A percentile compares a stretch with the other conserved stretches of the same genome.
Evolutionary conservation across 2,797 vertebrate genomes (phyloP).

Genomic region (Antennarius maculatus): DNA sequence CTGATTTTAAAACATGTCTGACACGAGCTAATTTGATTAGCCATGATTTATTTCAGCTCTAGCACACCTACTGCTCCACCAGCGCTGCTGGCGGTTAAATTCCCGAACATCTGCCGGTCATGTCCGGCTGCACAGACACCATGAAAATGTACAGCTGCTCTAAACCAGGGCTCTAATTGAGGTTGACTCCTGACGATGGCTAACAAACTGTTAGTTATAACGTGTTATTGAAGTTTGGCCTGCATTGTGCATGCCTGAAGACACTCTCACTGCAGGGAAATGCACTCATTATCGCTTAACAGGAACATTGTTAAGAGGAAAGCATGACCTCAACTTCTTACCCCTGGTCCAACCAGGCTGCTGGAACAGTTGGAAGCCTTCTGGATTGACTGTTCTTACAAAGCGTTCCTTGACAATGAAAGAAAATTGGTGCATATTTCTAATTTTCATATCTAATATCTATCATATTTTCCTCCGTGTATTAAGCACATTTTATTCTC

Average conservation of each 20-base stretch:
- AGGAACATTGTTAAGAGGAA: slow-evolving; percentile 30
- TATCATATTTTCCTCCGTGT: neutral
- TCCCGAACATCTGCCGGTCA: slow-evolving; percentile 44
- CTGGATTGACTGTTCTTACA: slow-evolving; percentile 1
- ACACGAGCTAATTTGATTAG: slow-evolving; percentile 32
- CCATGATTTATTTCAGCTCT: slow-evolving; percentile 32
- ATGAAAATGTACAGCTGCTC: slow-evolving; percentile 10
- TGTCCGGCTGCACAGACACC: slow-evolving; percentile 5
- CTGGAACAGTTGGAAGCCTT: neutral
- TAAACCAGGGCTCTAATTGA: slow-evolving; percentile 33
- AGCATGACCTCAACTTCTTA: slow-evolving; percentile 33
- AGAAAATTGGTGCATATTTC: neutral
- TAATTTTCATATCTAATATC: neutral
- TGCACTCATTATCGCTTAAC: slow-evolving; percentile 49
- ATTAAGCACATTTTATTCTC: slow-evolving; percentile 14
- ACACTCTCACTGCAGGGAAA: slow-evolving; percentile 30
- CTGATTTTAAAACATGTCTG: slow-evolving; percentile 20
- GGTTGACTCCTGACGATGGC: slow-evolving; percentile 22
- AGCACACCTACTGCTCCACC: slow-evolving; percentile 22
- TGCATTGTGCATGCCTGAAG: slow-evolving; percentile 33
- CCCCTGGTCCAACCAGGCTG: slow-evolving; percentile 14
- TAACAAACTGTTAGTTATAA: slow-evolving; percentile 14
- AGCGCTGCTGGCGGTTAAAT: slow-evolving; percentile 18
- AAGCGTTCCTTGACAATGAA: slow-evolving; percentile 6
- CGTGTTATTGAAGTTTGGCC: slow-evolving; percentile 29